A percentile compares a stretch with the other conserved stretches of the same genome.
Evolutionary conservation across 2,113 vertebrate genomes (phyloP).

Genomic region (Colinus virginianus): DNA sequence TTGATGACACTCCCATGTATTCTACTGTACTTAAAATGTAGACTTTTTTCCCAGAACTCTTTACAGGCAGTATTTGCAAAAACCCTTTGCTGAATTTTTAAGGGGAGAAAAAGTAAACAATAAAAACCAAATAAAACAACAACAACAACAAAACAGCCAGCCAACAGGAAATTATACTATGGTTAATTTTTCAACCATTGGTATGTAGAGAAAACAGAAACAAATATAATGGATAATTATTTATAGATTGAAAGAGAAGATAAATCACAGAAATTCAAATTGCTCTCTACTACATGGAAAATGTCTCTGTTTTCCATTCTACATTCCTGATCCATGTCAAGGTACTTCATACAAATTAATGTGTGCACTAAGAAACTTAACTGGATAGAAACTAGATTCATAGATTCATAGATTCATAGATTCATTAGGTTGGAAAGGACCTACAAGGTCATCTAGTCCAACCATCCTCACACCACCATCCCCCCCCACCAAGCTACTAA

Average conservation of each 20-base stretch:
- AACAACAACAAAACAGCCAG: too few relatives aligned
- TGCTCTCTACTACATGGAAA: neutral
- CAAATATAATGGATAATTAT: too few relatives aligned
- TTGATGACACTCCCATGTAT: neutral
- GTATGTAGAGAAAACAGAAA: neutral
- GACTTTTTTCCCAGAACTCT: too few relatives aligned
- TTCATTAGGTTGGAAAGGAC: too few relatives aligned
- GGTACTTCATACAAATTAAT: neutral
- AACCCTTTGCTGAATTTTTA: neutral
- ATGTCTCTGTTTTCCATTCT: neutral
- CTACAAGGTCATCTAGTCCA: too few relatives aligned
- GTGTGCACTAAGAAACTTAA: neutral
- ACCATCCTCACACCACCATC: too few relatives aligned
- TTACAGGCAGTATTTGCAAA: neutral
- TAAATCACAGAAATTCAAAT: neutral
- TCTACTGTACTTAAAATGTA: neutral
- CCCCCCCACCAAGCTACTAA: too few relatives aligned
- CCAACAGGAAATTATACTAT: neutral
- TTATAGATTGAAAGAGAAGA: neutral
- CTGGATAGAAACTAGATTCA: too few relatives aligned
- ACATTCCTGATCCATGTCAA: neutral
- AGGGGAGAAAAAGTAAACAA: too few relatives aligned
- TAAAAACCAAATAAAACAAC: neutral
- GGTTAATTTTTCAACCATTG: neutral
- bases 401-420: too few relatives aligned